A percentile compares a stretch with the other conserved stretches of the same genome.
These are phyloP conservation scores for Ephialtes manifestator DNA, from an alignment of 2,888 invertebrate genomes.

Conservation along the genomic window DNA sequence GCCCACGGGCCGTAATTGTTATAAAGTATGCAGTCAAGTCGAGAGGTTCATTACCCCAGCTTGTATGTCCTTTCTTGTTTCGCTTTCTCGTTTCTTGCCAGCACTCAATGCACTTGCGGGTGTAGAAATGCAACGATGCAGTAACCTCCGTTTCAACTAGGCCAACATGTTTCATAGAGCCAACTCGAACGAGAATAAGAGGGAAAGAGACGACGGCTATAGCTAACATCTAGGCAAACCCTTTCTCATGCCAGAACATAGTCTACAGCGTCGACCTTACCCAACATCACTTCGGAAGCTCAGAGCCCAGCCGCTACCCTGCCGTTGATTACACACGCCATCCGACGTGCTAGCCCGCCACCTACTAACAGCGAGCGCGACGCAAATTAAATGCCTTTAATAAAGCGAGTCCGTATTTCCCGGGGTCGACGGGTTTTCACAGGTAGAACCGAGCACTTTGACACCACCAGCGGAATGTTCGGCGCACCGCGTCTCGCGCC, in stretches of 20 bases:
- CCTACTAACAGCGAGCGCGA: conserved; percentile 71
- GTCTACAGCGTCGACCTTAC: conserved; percentile 52
- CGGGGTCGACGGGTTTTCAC: conserved; percentile 61
- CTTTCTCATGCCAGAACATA: conserved; percentile 63
- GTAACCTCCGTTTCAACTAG: conserved; percentile 57
- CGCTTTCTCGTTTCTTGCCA: conserved; percentile 22
- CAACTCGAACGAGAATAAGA: conserved; percentile 44
- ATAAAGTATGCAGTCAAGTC: conserved; percentile 11
- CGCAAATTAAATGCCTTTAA: conserved; percentile 82
- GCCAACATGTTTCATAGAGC: conserved; percentile 46
- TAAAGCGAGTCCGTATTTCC: conserved; percentile 78
- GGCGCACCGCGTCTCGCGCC: conserved; percentile 13
- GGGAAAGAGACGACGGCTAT: conserved; percentile 42
- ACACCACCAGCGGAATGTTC: conserved; percentile 46
- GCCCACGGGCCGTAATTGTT: background rate
- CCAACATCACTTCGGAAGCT: conserved; percentile 55
- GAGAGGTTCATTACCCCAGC: conserved; percentile 25
- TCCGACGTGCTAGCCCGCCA: conserved; percentile 64
- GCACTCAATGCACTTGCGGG: conserved; percentile 40
- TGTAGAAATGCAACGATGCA: conserved; percentile 49
- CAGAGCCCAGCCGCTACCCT: conserved; percentile 59
- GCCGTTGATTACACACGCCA: conserved; percentile 73
- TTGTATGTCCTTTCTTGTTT: conserved; percentile 12
- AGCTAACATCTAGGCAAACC: conserved; percentile 52
- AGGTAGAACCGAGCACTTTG: conserved; percentile 35